Evolutionary conservation across 2,797 vertebrate genomes (phyloP), one percentile per base, ranked within the genome.

Genomic region (Melanotaenia pygmaea): DNA sequence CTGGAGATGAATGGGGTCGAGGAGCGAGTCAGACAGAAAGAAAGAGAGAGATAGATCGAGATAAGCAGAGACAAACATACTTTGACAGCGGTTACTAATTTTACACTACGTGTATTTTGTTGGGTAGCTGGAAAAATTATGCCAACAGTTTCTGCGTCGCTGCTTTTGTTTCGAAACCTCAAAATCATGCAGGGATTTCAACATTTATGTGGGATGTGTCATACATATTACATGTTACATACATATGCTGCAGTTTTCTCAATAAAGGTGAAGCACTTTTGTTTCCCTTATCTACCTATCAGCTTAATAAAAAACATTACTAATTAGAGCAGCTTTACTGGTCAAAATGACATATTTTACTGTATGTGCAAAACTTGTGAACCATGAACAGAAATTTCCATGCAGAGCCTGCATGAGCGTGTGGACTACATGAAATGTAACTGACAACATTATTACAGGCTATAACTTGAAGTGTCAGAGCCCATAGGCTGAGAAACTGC

Each of bases 371-470:
- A 63, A 71, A 75, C n/a, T 50, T 34, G 32, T 59, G 67, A 72
- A 87, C 67, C 62, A 64, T 72, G 43, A 70, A 76, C 66, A 26
- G 30, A 74, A 37, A 54, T 63, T 80, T 79, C 56, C 28, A 51
- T 37, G 43, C 59, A 38, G 70, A 81, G 79, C 58, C 65, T 67
- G 72, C 66, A 54, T 67, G 59, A 83, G 74, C 64, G 56, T 57
- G 72, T 74, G 65, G 67, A 80, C 82, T 80, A 69, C 68, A 83
- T 88, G 87, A 89, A 89, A 88, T 67, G 76, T 90, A 87, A 93
- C 70, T 87, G 88, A 91, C 87, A 90, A 86, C 79, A 80, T 90
- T 90, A 92, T 92, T 92, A 88, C 73, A 86, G 86, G 86, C 86
- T 89, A 87, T 90, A 90, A 89, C 82, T 87, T 83, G 70, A 87